Conservation (phyloP, 64 coral and sea anemone species). For the Porites lutea region DNA sequence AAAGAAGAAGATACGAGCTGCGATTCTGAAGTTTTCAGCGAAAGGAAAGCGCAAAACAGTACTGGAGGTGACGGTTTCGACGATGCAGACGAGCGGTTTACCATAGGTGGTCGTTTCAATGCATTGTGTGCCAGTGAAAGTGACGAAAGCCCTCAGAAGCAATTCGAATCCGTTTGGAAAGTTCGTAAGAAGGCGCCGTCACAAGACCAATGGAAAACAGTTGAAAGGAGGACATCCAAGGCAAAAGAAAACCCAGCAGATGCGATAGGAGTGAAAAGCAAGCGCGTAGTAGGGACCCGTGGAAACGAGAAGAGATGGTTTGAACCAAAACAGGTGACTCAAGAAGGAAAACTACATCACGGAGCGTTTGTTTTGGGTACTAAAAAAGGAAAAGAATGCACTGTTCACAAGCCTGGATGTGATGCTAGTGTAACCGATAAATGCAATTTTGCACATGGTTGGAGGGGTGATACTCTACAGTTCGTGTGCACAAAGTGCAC, state of each 20-base stretch:
- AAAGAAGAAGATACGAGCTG: not conserved
- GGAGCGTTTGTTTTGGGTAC: not conserved
- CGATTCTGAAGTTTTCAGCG: not conserved
- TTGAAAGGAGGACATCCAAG: not conserved
- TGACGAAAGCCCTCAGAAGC: not conserved
- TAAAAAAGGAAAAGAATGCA: slow-evolving; percentile 19
- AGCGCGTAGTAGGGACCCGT: not conserved
- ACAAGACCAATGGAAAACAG: not conserved
- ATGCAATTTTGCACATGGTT: slow-evolving; percentile 32
- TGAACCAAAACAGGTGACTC: not conserved
- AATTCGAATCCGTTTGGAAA: not conserved
- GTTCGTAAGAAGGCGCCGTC: no score
- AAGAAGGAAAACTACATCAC: slow-evolving; percentile 22
- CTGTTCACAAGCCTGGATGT: not conserved
- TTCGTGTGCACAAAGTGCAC: slow-evolving; percentile 33
- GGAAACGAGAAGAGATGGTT: not conserved
- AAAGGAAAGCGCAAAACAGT: not conserved
- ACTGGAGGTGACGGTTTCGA: not conserved
- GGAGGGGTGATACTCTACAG: slow-evolving; percentile 52
- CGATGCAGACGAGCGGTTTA: not conserved
- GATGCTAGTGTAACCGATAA: not conserved
- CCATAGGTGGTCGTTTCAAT: not conserved
- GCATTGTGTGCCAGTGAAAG: not conserved
- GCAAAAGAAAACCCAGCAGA: not conserved
- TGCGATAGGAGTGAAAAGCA: not conserved